Percentiles rank a stretch among this genome's conserved stretches.
Evolutionary conservation across 2,113 vertebrate genomes (phyloP).

Genomic region (Leptodactylus fuscus): DNA sequence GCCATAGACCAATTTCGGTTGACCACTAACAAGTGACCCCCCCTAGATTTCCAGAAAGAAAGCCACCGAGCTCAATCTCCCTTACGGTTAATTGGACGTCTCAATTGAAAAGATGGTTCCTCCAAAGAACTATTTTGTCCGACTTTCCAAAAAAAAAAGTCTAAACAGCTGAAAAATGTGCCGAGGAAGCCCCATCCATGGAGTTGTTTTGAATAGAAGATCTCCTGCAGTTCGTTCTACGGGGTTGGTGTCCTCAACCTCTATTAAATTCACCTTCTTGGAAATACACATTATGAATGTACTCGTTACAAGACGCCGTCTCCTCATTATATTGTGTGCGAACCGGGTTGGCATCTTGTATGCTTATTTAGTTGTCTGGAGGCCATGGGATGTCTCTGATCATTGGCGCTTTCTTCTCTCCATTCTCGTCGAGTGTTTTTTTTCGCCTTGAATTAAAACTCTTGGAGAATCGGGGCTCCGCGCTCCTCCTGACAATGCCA

Average conservation of each 20-base stretch:
- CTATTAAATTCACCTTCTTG: neutral
- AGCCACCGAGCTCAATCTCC: neutral
- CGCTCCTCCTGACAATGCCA: conserved; percentile 12
- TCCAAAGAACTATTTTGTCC: neutral
- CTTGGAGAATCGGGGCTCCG: neutral
- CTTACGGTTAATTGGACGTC: neutral
- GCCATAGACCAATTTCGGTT: too few species aligned
- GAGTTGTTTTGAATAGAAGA: neutral
- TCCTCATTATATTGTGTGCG: neutral
- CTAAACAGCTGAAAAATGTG: neutral
- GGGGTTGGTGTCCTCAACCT: neutral
- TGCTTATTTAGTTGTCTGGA: neutral
- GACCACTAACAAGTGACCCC: neutral
- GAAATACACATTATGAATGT: neutral
- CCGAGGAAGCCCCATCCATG: too few species aligned
- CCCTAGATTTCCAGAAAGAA: neutral
- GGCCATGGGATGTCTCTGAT: neutral
- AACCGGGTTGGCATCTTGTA: neutral
- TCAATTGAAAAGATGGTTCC: neutral
- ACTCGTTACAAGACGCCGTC: neutral
- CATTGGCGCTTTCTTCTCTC: neutral
- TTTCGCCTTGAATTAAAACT: conserved; percentile 13
- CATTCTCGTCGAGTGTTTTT: neutral
- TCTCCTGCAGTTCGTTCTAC: neutral
- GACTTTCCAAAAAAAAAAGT: neutral